These are phyloP conservation scores for Myotis yumanensis DNA, from an alignment of 2,113 vertebrate genomes.

Conservation along the genomic window DNA sequence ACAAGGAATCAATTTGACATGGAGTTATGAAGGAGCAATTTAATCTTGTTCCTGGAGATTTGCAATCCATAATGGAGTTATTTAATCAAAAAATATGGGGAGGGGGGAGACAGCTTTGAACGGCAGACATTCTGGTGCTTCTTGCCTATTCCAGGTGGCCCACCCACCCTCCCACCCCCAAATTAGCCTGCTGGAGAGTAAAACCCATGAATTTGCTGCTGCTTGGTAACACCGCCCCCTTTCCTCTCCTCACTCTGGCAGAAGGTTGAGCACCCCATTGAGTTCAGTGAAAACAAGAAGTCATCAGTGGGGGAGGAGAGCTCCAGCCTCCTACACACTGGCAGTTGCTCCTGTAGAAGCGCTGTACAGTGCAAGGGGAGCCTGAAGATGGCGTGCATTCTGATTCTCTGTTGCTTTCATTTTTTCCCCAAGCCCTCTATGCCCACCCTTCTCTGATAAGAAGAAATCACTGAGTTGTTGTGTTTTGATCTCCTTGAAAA, in stretches of 20 bases:
- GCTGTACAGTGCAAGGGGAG: not conserved
- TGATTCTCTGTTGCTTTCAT: not conserved
- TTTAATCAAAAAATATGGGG: not conserved
- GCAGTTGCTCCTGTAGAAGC: not conserved
- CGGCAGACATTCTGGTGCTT: constrained; percentile 34
- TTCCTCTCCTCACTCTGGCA: constrained; percentile 58
- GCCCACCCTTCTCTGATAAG: not conserved
- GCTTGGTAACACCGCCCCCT: constrained; percentile 71
- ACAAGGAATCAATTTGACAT: not conserved
- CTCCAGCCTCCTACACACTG: not conserved
- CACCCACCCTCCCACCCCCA: constrained; percentile 51
- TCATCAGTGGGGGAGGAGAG: constrained; percentile 23
- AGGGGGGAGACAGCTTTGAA: not conserved
- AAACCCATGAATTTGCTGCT: constrained; percentile 47
- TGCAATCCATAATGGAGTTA: not conserved
- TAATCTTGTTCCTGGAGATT: not conserved
- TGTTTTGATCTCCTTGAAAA: not conserved
- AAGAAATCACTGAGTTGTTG: not conserved
- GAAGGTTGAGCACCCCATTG: constrained; percentile 66
- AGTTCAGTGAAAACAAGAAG: constrained; percentile 58
- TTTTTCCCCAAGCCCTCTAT: not conserved
- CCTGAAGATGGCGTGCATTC: not conserved
- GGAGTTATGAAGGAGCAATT: not conserved
- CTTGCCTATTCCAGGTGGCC: constrained; percentile 60
- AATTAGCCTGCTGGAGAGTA: constrained; percentile 48